Evolutionary conservation across 2,797 vertebrate genomes (phyloP), one percentile per base, ranked within the genome.

Genomic region (Loris lydekkerianus): DNA sequence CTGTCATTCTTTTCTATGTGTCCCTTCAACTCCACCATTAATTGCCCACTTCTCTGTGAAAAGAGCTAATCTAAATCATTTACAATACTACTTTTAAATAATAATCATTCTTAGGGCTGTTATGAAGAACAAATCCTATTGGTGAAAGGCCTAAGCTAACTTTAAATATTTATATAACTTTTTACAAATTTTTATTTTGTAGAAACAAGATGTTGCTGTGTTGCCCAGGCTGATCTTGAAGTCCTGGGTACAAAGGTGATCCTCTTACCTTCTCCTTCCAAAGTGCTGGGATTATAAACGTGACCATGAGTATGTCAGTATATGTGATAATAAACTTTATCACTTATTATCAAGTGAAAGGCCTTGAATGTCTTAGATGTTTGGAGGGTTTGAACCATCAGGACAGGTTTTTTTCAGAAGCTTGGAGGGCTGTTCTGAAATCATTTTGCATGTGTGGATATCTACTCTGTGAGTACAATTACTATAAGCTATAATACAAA

Each of bases 91-190:
- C 69, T 58, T 67, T 95, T 9, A 63, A 91, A 37, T 43, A 88
- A 56, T 84, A 82, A 81, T 18, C 23, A 37, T 83, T 86, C 40
- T 84, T 85, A 85, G 29, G 34, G 14, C 85, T 92, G 29, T 49
- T 53, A 49, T 73, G 43, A 94, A 94, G 49, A 96, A 78, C 21
- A 86, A 91, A 70, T 88, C 31, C 17, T 70, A 4, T 58, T 84
- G 49, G 34, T 46, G 61, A 94, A 58, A 91, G 77, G 31, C 56
- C 65, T 23, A 4, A 11, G 5, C 53, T 96, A 83, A 89, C 70
- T 53, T 69, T 46, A 81, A 84, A 58, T 77, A 77, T 34, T 91
- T 77, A 75, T 10, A 31, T 89, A 70, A 53, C 72, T 89, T 21
- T 46, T 75, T 31, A 1, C 27, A 40, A 43, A 60, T 78, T 46